A percentile compares a stretch with the other conserved stretches of the same genome.
These are phyloP conservation scores for Pherbina coryleti DNA, from an alignment of 2,888 invertebrate genomes.

Conservation along the genomic window DNA sequence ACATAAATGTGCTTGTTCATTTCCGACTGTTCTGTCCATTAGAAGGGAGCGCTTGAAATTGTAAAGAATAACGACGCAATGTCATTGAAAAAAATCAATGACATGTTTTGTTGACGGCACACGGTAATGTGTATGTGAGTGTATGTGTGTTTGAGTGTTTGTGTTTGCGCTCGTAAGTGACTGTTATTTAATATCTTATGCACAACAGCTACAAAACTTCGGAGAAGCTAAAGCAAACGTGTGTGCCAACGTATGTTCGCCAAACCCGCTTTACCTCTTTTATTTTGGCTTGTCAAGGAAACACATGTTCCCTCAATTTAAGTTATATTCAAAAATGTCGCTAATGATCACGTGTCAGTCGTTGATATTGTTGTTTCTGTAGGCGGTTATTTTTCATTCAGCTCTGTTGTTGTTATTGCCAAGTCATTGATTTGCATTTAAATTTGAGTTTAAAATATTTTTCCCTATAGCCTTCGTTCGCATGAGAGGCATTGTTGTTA, in stretches of 20 bases:
- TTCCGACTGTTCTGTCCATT: neutral
- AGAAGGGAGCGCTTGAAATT: neutral
- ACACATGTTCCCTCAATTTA: conserved; percentile 28
- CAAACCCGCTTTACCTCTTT: neutral
- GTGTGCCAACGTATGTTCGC: neutral
- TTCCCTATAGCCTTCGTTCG: neutral
- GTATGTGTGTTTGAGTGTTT: neutral
- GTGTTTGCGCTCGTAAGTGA: neutral
- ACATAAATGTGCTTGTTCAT: neutral
- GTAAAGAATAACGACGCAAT: neutral
- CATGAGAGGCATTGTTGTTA: neutral
- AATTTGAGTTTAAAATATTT: conserved; percentile 6
- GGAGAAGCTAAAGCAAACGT: neutral
- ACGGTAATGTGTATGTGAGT: neutral
- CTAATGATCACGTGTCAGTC: conserved; percentile 23
- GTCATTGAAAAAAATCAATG: neutral
- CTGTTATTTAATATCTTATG: neutral
- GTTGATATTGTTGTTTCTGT: conserved; percentile 5
- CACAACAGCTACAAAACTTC: neutral
- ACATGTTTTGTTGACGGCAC: neutral
- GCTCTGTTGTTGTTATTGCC: neutral
- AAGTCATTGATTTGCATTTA: conserved; percentile 13
- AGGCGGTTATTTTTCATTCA: neutral
- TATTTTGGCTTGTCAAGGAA: neutral
- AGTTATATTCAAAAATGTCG: conserved; percentile 20